These are phyloP conservation scores for Caenorhabditis elegans DNA, from an alignment of 1,140 invertebrate genomes.

Conservation along the genomic window DNA sequence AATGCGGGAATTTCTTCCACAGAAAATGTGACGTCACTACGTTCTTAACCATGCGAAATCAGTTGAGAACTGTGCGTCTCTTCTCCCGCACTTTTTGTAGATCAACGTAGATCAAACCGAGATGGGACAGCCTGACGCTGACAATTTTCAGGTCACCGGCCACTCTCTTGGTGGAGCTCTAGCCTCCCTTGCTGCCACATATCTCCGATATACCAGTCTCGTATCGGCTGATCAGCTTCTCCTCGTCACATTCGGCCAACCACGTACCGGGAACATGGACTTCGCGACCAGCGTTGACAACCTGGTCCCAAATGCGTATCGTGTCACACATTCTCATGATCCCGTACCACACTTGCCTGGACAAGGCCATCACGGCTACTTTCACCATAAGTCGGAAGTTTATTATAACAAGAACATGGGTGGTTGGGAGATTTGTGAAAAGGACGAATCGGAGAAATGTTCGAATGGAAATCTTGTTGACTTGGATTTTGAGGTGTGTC, in stretches of 20 bases:
- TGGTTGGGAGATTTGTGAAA: not conserved
- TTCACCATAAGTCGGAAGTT: conserved; percentile 51
- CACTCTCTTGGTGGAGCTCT: conserved; percentile 58
- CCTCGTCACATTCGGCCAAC: conserved; percentile 56
- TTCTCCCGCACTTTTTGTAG: too few relatives aligned
- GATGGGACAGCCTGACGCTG: too few relatives aligned
- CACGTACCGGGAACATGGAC: conserved; percentile 51
- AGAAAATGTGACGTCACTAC: too few relatives aligned
- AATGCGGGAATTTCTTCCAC: too few relatives aligned
- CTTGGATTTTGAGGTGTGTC: not conserved
- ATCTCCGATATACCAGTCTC: conserved; percentile 3
- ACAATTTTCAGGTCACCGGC: conserved; percentile 34
- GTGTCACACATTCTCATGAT: conserved; percentile 52
- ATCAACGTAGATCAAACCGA: too few relatives aligned
- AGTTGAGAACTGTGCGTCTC: too few relatives aligned
- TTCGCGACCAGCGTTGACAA: conserved; percentile 39
- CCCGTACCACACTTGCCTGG: conserved; percentile 52
- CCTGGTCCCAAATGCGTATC: conserved; percentile 40
- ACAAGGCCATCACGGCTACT: conserved; percentile 51
- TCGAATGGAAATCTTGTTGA: not conserved
- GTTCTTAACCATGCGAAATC: too few relatives aligned
- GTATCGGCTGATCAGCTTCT: conserved; percentile 36
- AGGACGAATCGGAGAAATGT: not conserved
- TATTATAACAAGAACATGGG: conserved; percentile 54
- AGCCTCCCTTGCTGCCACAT: conserved; percentile 48